These are phyloP conservation scores for Zootoca vivipara DNA, from an alignment of 2,113 vertebrate species.

Conservation along the genomic window DNA sequence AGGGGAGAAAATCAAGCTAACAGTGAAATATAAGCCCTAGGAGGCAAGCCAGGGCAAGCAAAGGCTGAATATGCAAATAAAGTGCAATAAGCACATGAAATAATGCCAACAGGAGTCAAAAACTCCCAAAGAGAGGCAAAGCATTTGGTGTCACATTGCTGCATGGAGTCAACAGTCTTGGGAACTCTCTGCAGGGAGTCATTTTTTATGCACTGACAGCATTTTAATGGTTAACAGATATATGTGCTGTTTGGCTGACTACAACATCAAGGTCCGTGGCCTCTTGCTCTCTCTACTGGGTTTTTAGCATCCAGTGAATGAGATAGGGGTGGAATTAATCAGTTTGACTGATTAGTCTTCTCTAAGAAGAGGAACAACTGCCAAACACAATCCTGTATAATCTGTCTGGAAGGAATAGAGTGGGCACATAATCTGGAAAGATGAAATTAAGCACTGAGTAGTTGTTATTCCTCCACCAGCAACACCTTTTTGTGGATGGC, in stretches of 20 bases:
- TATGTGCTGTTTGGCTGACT: neutral
- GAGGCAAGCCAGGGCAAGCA: neutral
- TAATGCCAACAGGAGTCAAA: neutral
- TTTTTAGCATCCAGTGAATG: conserved; percentile 1
- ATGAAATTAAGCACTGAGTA: neutral
- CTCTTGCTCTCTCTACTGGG: neutral
- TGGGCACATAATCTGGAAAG: neutral
- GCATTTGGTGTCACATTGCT: neutral
- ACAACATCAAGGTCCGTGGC: neutral
- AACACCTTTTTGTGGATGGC: neutral
- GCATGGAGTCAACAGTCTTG: neutral
- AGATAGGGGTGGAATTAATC: neutral
- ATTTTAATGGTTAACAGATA: conserved; percentile 10
- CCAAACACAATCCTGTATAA: conserved; percentile 3
- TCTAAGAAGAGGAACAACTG: conserved; percentile 13
- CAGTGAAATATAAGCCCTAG: neutral
- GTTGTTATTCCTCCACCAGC: neutral
- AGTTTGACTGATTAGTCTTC: neutral
- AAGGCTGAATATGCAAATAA: neutral
- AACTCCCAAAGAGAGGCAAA: neutral
- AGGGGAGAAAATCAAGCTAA: neutral
- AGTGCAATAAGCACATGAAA: too few relatives aligned
- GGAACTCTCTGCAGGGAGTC: too few relatives aligned
- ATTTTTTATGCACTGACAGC: neutral
- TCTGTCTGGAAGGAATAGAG: neutral